phyloP scores from a whole-genome alignment of 2,888 invertebrate species.

The Lissonota sp. region DNA sequence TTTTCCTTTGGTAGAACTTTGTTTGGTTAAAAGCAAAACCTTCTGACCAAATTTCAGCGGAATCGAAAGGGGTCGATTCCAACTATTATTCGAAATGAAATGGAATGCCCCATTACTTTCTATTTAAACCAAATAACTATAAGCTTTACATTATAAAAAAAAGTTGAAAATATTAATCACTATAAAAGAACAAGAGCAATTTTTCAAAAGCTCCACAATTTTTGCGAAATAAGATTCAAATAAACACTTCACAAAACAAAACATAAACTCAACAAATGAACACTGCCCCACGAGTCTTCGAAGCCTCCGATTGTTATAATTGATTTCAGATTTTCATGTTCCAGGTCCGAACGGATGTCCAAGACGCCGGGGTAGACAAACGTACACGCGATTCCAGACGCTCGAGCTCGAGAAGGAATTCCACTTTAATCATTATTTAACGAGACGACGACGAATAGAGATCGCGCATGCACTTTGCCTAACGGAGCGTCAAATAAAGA shows the following conservation, averaged over 20 bases:
- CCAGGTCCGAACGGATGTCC: slow-evolving; percentile 98
- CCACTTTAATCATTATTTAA: slow-evolving; percentile 98
- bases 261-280: not conserved
- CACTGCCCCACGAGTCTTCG: not conserved
- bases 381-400: slow-evolving; percentile 99
- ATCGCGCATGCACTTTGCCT: slow-evolving; percentile 98
- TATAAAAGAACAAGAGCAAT: no score
- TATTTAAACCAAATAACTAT: no score
- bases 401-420: slow-evolving; percentile 99
- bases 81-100: no score
- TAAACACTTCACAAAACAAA: not conserved
- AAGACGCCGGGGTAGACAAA: slow-evolving; percentile 96
- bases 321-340: slow-evolving; percentile 81
- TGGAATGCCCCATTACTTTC: no score
- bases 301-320: slow-evolving; percentile 47
- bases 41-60: no score
- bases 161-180: no score
- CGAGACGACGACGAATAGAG: slow-evolving; percentile 97
- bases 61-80: no score
- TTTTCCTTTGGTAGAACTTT: no score
- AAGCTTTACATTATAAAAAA: no score
- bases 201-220: not conserved
- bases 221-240: not conserved
- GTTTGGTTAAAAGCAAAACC: no score
- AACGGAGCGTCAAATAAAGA: slow-evolving; percentile 98